Percentiles rank a stretch among this genome's conserved stretches.
Conservation (phyloP, 2,113 vertebrate species). For the Notothenia rossii region DNA sequence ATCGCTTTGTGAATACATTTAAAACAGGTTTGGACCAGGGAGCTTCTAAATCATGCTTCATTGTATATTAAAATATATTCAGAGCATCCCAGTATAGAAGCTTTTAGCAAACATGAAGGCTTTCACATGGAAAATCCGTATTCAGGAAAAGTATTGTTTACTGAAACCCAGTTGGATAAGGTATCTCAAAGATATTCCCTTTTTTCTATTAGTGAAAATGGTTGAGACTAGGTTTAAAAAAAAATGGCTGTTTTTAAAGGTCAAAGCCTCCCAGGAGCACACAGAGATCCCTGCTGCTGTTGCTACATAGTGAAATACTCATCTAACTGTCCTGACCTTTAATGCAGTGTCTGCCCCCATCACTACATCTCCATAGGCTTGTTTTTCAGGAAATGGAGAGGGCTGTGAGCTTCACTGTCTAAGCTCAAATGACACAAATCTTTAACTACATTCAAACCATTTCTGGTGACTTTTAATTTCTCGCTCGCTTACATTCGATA, state of each 20-base stretch:
- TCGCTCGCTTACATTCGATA: constrained; percentile 13
- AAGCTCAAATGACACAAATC: constrained; percentile 38
- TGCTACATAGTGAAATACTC: constrained; percentile 41
- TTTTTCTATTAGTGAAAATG: neutral
- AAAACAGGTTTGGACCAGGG: neutral
- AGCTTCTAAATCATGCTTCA: neutral
- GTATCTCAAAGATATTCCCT: too few species aligned
- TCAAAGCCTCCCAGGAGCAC: constrained; percentile 28
- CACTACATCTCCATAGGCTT: constrained; percentile 14
- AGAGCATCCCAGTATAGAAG: neutral
- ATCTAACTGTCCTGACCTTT: constrained; percentile 63
- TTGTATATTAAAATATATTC: constrained; percentile 26
- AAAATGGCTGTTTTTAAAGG: constrained; percentile 54
- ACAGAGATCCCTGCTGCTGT: constrained; percentile 38
- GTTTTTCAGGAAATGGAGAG: constrained; percentile 23
- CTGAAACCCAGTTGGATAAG: neutral
- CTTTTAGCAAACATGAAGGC: neutral
- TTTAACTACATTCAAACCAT: constrained; percentile 52
- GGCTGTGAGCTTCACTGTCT: constrained; percentile 52
- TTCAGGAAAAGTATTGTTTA: neutral
- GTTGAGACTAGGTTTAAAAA: neutral
- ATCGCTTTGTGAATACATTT: neutral
- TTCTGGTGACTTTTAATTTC: constrained; percentile 66
- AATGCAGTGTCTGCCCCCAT: constrained; percentile 24
- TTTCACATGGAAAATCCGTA: neutral